Base-by-base conservation (phyloP, 2,113 vertebrate genomes). In the Procavia capensis region DNA sequence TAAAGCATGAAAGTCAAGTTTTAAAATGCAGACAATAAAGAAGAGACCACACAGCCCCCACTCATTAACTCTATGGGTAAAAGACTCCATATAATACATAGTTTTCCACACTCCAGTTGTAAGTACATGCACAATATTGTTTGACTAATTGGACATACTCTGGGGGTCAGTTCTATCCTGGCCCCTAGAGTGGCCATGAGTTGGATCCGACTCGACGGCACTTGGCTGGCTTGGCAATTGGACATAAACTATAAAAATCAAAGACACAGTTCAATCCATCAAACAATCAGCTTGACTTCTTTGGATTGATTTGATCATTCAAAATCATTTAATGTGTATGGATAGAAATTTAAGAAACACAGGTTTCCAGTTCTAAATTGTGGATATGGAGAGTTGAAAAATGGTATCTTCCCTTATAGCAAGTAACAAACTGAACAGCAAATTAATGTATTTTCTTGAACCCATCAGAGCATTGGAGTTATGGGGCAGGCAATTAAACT, bases 251-350 rank as follows among this genome's bases (percentile, higher is more conserved):
- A 78, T 70, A 76, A 92, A 54, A 83, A 74, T 80, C 36, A 82
- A 82, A 79, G 43, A 86, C 94, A 76, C 27, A 89, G 20, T 70
- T 11, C 16, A 91, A 76, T 84, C 20, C 39, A 82, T 85, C 25
- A 91, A 91, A 88, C 41, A 47, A 57, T 19, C 2, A 72, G 9
- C 34, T 63, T 64, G 54, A 93, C 27, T 43, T 75, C 47, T 45
- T 84, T 74, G 63, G 20, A 83, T 76, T 68, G 20, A 75, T 95
- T 86, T 78, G 64, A 59, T 90, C 34, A 86, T 92, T 94, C 29
- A 84, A 91, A 93, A 90, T 59, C 81, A 76, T 20, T 43, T 78
- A 45, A n/a, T 61, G 9, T 13, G 81, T 27, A 5, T 84, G 54
- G 83, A 9, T 61, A 90, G 29, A 59, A 20, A 20, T 83, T 50